Base-by-base conservation (phyloP, 2,888 invertebrate species). In the Rhingia rostrata region DNA sequence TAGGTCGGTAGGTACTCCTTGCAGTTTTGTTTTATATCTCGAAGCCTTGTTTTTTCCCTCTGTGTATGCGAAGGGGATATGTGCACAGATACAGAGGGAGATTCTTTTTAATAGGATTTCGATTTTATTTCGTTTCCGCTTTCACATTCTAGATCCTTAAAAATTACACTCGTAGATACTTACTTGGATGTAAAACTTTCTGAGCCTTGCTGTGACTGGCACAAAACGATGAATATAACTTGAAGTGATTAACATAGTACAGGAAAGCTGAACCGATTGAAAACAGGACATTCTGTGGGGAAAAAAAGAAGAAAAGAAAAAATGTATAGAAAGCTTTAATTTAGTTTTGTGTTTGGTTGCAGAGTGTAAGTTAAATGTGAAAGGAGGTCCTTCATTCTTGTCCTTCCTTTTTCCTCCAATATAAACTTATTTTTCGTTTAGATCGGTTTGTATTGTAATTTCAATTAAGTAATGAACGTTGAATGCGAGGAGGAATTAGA, bases 121-220 rank as follows among this genome's bases (percentile, higher is more conserved):
- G 72, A 78, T 78, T 64, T 78, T 77, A 67, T 61, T 78, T n/a
- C 41, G 49, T 61, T 74, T 39, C 41, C n/a, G 53, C 60, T 61
- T 73, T 61, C 35, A 30, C 39, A 33, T 69, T 70, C 32, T n/a
- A 58, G 75, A 74, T 79, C 58, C 64, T 70, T 53, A 32, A 45
- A 79, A 77, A 77, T 69, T 58, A 66, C 53, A 73, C 58, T 63
- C 49, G 7, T 89, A 22, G 22, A 94, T 89, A 94, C 96, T 96
- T 94, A 98, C 98, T 98, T 90, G 98, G 98, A 94, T 98, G 98
- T 90, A 99, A 94, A 90, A 99, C 97, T 94, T 99, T 99, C 93
- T 99, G 99, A 87, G 98, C 98, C 93, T 98, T 98, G 90, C 98
- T 99, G 92, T 99, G 99, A 92, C 98, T 98, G 87, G 99, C 98